Evolutionary conservation across 2,113 vertebrate genomes (phyloP), one percentile per base, ranked within the genome.

Genomic region (Nothocercus nigrocapillus): DNA sequence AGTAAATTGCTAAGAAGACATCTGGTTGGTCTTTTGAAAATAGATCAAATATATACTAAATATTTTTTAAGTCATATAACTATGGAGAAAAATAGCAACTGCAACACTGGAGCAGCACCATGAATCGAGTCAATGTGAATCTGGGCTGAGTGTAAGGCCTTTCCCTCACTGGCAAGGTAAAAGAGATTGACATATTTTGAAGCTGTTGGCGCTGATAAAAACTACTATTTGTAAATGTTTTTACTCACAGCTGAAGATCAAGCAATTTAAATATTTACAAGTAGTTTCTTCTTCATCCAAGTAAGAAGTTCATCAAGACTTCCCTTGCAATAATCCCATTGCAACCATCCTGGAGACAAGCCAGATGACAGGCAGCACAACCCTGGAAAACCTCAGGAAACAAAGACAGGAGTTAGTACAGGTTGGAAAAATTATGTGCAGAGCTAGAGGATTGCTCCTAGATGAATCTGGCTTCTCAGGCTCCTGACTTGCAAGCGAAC

Each of bases 221-320:
- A 94, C 82, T 83, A 54, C 44, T 69, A 77, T 96, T 87, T 85
- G 38, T 64, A 89, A 93, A 68, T 49, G 67, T 80, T 93, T 89
- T 82, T 77, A 66, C 64, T 80, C 30, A 17, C 49, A 93, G 75
- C 11, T 72, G 76, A 85, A 80, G 53, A 66, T 36, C 47, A 94
- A 85, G 76, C 36, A 94, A 95, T 93, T 91, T 88, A 94, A 95
- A 94, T 85, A 93, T 88, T 95, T 90, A 93, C 92, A 88, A 88
- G 85, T 53, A 90, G 45, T 63, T 13, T 36, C 89, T 72, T 89
- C 72, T 17, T 40, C n/a, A 44, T 62, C 44, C 82, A 73, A 49
- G 38, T 34, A 80, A 77, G 75, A 79, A 83, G 79, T n/a, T 91
- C 78, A 47, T 82, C 67, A 91, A 34, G 53, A 15, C 49, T 90